phyloP scores from a whole-genome alignment of 2,113 vertebrate genomes.

The Lethenteron camtschaticum region DNA sequence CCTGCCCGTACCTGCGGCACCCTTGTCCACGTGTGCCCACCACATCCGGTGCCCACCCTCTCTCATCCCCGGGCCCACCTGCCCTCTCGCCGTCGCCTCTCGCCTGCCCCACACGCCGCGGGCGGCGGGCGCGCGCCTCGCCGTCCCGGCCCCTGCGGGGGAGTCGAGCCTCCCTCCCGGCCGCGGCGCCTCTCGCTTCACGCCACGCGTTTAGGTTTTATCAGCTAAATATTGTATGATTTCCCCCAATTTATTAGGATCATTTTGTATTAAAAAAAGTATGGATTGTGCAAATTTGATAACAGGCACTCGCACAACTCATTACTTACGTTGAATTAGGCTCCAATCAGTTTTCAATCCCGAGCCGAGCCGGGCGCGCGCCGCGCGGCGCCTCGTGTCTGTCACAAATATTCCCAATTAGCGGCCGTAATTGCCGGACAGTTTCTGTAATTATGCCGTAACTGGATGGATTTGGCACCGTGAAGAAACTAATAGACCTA shows the following conservation, averaged over 20 bases:
- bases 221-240: constrained; percentile 71
- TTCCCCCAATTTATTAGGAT: constrained; percentile 88
- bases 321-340: constrained; percentile 98
- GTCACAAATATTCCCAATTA: constrained; percentile 99
- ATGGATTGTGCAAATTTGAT: constrained; percentile 97
- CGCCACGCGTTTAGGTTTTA: constrained; percentile 13
- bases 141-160: not conserved
- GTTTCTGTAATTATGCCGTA: constrained; percentile 98
- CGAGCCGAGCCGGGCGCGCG: constrained; percentile 68
- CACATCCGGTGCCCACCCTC: too few species aligned
- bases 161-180: not conserved
- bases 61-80: not conserved
- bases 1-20: too few species aligned
- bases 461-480: constrained; percentile 95
- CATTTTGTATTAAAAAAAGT: constrained; percentile 73
- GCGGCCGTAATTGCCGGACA: constrained; percentile 97
- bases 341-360: constrained; percentile 74
- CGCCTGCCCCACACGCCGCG: not conserved
- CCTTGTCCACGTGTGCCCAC: too few species aligned
- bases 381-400: constrained; percentile 99
- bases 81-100: not conserved
- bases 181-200: not conserved
- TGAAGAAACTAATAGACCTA: constrained; percentile 95
- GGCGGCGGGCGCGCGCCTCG: not conserved
- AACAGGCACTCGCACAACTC: constrained; percentile 97